These are phyloP conservation scores for Trypoxylon attenuatum DNA, from an alignment of 2,888 invertebrate species.

Conservation along the genomic window DNA sequence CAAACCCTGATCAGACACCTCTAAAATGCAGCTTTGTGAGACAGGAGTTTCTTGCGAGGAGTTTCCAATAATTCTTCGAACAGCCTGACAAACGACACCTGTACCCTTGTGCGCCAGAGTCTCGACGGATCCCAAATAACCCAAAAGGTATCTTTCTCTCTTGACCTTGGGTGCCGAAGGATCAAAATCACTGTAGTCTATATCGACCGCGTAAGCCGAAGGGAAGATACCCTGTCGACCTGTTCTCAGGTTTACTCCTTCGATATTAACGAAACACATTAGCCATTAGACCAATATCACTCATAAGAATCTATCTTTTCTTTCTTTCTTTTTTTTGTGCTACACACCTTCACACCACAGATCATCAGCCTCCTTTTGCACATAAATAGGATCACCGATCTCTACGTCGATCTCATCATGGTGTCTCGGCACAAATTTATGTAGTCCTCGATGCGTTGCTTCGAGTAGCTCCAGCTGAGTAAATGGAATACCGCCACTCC, in stretches of 20 bases:
- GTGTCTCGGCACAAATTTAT: conserved; percentile 96
- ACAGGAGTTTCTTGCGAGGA: conserved; percentile 81
- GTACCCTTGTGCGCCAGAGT: conserved; percentile 98
- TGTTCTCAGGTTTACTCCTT: conserved; percentile 95
- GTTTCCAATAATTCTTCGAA: conserved; percentile 87
- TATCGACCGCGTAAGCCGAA: conserved; percentile 96
- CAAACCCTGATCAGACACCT: conserved; percentile 96
- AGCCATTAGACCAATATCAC: not conserved
- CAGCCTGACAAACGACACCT: conserved; percentile 93
- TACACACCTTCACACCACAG: conserved; percentile 96
- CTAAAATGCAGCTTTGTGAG: conserved; percentile 90
- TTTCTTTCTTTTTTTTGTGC: no score
- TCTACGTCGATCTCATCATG: conserved; percentile 97
- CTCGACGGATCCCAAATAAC: conserved; percentile 97
- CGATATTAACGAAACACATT: no score
- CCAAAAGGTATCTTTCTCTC: conserved; percentile 90
- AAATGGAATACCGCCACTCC: conserved; percentile 86
- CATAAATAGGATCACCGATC: conserved; percentile 97
- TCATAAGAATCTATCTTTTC: not conserved
- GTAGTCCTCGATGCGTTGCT: conserved; percentile 95
- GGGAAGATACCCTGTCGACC: conserved; percentile 97
- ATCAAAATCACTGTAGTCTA: conserved; percentile 97
- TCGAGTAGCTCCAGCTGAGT: conserved; percentile 90
- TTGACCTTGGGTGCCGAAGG: conserved; percentile 89
- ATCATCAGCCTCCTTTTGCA: conserved; percentile 97